phyloP scores from a whole-genome alignment of 2,113 vertebrate species.

The Mesembrinibis cayennensis region DNA sequence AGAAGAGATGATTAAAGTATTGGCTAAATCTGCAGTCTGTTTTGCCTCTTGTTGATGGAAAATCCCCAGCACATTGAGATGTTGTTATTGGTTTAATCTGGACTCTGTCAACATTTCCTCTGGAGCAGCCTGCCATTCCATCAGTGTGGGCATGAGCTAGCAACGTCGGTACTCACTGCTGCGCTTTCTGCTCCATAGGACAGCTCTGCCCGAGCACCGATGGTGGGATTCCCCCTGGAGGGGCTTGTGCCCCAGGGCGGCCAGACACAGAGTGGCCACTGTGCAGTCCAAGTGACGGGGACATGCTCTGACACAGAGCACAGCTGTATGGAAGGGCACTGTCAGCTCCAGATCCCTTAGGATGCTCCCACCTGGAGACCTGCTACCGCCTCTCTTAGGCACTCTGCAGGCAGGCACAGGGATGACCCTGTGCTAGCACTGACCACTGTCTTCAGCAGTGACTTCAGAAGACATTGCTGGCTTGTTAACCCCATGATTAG shows the following conservation, averaged over 20 bases:
- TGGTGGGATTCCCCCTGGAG: neutral
- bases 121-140: neutral
- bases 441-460: neutral
- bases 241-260: neutral
- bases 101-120: neutral
- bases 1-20: neutral
- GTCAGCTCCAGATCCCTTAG: neutral
- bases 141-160: neutral
- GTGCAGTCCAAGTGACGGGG: neutral
- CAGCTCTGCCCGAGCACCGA: neutral
- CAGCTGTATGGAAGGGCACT: rapidly evolving
- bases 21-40: neutral
- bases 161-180: neutral
- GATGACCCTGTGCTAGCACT: neutral
- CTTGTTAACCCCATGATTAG: neutral
- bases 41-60: neutral
- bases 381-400: neutral
- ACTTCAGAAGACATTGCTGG: neutral
- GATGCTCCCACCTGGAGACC: neutral
- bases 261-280: neutral
- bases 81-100: neutral
- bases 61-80: neutral
- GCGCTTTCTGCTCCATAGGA: rapidly evolving
- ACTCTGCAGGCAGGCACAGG: too few relatives aligned
- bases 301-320: neutral